Evolutionary conservation across 1,140 invertebrate species (phyloP).

Genomic region (Amyelois transitella): DNA sequence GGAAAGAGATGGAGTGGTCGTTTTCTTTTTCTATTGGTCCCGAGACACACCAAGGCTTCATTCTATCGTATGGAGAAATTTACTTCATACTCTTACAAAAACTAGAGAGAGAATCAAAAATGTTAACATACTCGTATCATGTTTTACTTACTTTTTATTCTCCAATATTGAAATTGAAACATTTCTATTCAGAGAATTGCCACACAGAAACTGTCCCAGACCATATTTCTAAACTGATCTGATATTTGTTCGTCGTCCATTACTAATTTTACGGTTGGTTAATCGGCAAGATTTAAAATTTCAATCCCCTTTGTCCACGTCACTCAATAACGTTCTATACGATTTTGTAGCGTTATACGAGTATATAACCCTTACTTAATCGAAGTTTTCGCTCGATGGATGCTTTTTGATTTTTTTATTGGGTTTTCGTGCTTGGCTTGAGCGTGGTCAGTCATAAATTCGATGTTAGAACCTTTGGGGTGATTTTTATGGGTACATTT

Average conservation of each 20-base stretch:
- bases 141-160: no score
- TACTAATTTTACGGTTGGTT: slow-evolving; percentile 21
- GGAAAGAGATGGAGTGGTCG: no score
- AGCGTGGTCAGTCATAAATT: not conserved
- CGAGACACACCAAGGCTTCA: no score
- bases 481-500: not conserved
- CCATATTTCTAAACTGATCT: slow-evolving; percentile 2
- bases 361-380: not conserved
- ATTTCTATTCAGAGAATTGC: not conserved
- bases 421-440: not conserved
- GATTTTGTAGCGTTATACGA: no score
- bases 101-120: no score
- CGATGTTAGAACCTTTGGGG: not conserved
- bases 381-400: not conserved
- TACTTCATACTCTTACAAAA: no score
- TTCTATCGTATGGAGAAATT: no score
- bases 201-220: not conserved
- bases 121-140: no score
- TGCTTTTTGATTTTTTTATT: not conserved
- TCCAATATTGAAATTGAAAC: slow-evolving; percentile 1
- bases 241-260: slow-evolving; percentile 4
- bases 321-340: not conserved
- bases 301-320: slow-evolving; percentile 16
- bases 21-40: no score
- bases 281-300: slow-evolving; percentile 21